phyloP scores from a whole-genome alignment of 2,797 vertebrate genomes.

The Chelidonichthys spinosus region DNA sequence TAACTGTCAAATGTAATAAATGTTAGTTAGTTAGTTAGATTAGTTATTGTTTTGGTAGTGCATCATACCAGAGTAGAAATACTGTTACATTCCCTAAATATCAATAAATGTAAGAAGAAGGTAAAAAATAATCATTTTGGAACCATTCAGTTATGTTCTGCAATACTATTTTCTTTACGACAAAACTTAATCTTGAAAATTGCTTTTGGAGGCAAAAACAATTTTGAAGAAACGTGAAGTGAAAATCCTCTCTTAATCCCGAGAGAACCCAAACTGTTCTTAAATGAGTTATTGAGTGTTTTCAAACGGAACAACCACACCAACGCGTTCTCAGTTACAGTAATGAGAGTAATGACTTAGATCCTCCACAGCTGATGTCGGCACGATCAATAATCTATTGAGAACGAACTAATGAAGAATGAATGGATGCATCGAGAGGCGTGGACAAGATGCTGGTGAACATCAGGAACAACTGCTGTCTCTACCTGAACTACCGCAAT shows the following conservation, averaged over 20 bases:
- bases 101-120: neutral
- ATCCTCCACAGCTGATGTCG: constrained; percentile 19
- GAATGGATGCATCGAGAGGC: no score
- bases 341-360: constrained; percentile 40
- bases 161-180: constrained; percentile 33
- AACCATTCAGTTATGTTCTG: constrained; percentile 19
- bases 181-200: constrained; percentile 48
- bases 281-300: constrained; percentile 27
- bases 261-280: constrained; percentile 8
- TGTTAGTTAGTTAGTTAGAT: no score
- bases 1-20: neutral
- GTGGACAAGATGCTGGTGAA: neutral
- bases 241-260: constrained; percentile 42
- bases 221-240: constrained; percentile 39
- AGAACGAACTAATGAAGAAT: neutral
- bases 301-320: constrained; percentile 21
- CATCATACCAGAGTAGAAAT: neutral
- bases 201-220: constrained; percentile 42
- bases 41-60: neutral
- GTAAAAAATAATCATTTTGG: neutral
- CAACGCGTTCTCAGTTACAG: constrained; percentile 33
- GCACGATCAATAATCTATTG: constrained; percentile 29
- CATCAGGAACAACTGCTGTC: neutral
- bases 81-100: neutral
- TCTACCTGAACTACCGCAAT: neutral